Conservation (phyloP, 2,113 vertebrate species). For the Nycticebus coucang region DNA sequence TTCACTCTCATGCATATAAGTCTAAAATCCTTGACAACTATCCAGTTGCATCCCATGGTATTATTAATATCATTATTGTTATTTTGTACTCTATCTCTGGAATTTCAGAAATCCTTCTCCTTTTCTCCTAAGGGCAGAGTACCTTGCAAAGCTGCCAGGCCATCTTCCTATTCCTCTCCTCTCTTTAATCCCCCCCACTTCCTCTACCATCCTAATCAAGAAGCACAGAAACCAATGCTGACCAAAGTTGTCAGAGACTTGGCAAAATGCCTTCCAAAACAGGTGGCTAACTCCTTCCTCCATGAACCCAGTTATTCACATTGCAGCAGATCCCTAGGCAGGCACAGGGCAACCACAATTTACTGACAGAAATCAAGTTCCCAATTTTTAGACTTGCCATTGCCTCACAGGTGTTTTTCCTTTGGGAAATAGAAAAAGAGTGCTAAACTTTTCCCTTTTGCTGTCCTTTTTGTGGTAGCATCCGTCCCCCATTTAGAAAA, state of each 20-base stretch:
- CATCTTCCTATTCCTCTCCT: not conserved
- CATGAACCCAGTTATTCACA: not conserved
- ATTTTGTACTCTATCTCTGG: not conserved
- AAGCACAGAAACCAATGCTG: not conserved
- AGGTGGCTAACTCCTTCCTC: not conserved
- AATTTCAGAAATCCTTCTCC: not conserved
- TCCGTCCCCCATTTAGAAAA: not conserved
- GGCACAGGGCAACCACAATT: not conserved
- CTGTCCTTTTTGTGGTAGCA: not conserved
- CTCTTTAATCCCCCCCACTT: not conserved
- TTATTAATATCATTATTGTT: not conserved
- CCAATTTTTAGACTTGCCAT: not conserved
- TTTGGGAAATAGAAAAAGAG: not conserved
- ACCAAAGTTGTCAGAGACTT: not conserved
- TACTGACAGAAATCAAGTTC: not conserved
- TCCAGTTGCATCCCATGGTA: not conserved
- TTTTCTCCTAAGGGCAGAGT: not conserved
- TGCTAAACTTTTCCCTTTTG: not conserved
- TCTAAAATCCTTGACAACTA: not conserved
- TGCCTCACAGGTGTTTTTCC: not conserved
- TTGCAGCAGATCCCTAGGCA: not conserved
- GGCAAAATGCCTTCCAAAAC: not conserved
- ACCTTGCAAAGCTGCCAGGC: not conserved
- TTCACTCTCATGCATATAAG: not conserved
- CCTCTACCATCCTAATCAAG: not conserved